Percentiles rank a stretch among this genome's conserved stretches.
Evolutionary conservation across 1,140 invertebrate species (phyloP).

Genomic region (Paramacrobiotus metropolitanus): DNA sequence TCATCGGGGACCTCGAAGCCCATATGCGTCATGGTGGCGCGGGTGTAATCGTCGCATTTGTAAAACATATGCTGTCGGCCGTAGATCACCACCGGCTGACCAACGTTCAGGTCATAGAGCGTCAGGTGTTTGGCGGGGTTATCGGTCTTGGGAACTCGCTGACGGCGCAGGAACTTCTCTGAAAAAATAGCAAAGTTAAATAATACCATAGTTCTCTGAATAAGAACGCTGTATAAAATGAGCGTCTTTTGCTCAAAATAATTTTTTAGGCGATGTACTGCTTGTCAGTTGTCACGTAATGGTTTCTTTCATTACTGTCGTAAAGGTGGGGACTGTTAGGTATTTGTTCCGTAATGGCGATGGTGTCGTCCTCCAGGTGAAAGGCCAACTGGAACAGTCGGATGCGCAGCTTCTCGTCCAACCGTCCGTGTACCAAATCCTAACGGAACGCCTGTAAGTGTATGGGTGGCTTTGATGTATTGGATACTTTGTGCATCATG

Average conservation of each 20-base stretch:
- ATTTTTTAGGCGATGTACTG: too few species aligned
- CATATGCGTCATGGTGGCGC: neutral
- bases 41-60: slow-evolving; percentile 51
- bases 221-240: too few species aligned
- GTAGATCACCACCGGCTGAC: slow-evolving; percentile 49
- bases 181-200: too few species aligned
- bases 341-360: slow-evolving; percentile 47
- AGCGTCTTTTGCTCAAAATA: too few species aligned
- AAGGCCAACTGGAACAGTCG: slow-evolving; percentile 55
- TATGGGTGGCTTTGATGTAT: too few species aligned
- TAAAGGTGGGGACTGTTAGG: slow-evolving; percentile 17
- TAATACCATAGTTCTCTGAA: too few species aligned
- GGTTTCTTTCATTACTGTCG: too few species aligned
- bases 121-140: slow-evolving; percentile 13
- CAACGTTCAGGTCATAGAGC: slow-evolving; percentile 48
- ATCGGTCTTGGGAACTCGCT: slow-evolving; percentile 42
- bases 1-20: neutral
- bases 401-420: slow-evolving; percentile 42
- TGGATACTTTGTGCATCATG: neutral
- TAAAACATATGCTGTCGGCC: slow-evolving; percentile 48
- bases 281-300: too few species aligned
- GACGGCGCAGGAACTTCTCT: slow-evolving; percentile 46
- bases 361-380: slow-evolving; percentile 61
- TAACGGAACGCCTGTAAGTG: too few species aligned
- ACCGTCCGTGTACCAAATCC: slow-evolving; percentile 48